These are phyloP conservation scores for Centropus unirufus DNA, from an alignment of 2,113 vertebrate genomes.

Conservation along the genomic window DNA sequence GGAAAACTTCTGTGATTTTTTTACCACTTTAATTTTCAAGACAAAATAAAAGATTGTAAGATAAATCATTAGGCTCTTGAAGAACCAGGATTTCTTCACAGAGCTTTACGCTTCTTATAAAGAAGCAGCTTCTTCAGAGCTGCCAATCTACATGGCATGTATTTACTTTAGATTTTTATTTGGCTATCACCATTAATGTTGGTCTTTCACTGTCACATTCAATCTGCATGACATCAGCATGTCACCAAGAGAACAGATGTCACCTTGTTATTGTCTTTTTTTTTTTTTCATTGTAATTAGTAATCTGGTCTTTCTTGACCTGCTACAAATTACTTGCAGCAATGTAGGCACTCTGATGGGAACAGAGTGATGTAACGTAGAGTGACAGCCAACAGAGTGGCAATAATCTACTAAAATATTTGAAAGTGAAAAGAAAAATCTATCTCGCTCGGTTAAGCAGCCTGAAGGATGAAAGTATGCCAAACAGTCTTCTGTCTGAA, in stretches of 20 bases:
- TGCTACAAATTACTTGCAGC: slow-evolving; percentile 33
- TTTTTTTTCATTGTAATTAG: slow-evolving; percentile 16
- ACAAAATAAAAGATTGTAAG: not conserved
- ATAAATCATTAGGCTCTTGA: not conserved
- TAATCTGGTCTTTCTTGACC: not conserved
- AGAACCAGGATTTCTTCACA: not conserved
- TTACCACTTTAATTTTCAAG: not conserved
- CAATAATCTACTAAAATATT: slow-evolving; percentile 21
- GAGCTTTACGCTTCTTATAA: not conserved
- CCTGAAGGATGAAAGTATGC: slow-evolving; percentile 16
- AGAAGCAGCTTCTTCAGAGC: not conserved
- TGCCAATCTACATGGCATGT: not conserved
- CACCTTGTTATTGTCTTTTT: not conserved
- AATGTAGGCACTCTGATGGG: not conserved
- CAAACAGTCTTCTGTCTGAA: not conserved
- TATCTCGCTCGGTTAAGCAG: not conserved
- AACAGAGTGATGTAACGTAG: not conserved
- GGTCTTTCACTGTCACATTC: slow-evolving; percentile 23
- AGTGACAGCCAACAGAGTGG: slow-evolving; percentile 42
- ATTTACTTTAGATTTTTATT: not conserved
- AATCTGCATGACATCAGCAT: slow-evolving; percentile 38
- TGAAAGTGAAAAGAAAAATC: slow-evolving; percentile 35
- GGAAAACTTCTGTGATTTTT: not conserved
- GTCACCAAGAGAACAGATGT: slow-evolving; percentile 35
- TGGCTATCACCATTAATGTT: not conserved